Percentiles rank a stretch among this genome's conserved stretches.
Evolutionary conservation across 2,888 invertebrate genomes (phyloP).

Genomic region (Masnerella sp.): DNA sequence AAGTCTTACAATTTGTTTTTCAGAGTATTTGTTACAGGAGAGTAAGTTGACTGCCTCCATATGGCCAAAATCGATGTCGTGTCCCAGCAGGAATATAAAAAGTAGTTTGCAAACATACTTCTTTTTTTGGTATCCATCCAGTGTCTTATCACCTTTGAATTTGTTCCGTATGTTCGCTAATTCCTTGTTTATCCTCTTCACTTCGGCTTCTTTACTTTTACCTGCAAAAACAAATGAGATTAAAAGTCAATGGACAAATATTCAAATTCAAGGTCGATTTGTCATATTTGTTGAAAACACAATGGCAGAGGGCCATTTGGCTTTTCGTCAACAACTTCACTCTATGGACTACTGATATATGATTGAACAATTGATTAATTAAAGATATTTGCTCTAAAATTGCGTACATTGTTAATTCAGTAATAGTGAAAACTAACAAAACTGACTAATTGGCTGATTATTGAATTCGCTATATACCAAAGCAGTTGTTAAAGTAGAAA

Average conservation of each 20-base stretch:
- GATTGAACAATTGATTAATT: no score
- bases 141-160: constrained; percentile 99
- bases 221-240: constrained; percentile 79
- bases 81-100: constrained; percentile 99
- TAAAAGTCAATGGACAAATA: no score
- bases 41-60: constrained; percentile 99
- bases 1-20: constrained; percentile 99
- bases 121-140: constrained; percentile 99
- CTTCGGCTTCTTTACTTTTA: constrained; percentile 99
- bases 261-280: background rate
- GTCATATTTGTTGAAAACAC: background rate
- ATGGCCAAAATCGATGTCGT: constrained; percentile 99
- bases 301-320: background rate
- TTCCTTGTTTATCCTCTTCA: constrained; percentile 99
- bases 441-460: background rate
- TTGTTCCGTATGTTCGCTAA: constrained; percentile 99
- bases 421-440: no score
- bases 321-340: background rate
- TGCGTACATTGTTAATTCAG: no score
- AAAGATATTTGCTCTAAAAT: no score
- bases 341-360: no score
- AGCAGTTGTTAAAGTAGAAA: constrained; percentile 55
- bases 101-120: constrained; percentile 99
- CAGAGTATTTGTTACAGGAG: constrained; percentile 99
- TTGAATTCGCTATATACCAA: constrained; percentile 12